Evolutionary conservation across 2,888 invertebrate species (phyloP), one percentile per base, ranked within the genome.

Genomic region (Galerucella nymphaeae): DNA sequence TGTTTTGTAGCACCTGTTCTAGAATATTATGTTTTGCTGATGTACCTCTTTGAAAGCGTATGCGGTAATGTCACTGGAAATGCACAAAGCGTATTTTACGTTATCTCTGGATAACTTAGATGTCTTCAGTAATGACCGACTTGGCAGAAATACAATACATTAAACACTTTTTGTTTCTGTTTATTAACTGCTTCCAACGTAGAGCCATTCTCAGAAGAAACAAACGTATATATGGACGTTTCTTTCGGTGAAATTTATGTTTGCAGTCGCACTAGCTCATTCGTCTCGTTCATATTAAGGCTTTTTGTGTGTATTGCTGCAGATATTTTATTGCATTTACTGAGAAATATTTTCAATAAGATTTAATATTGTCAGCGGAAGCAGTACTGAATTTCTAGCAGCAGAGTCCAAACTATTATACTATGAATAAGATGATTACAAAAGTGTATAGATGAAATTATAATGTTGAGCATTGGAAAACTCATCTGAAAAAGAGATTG

Each of bases 71-170:
- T 50, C 30, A 11, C 61, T 61, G 42, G 18, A 6, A 59, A n/a
- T 59, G 8, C 10, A 30, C 38, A 30, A 30, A 48, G 48, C 48
- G 59, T 41, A 66, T 66, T 58, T 42, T 53, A 18, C 45, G 66
- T 38, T 38, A 42, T 42, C 14, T 42, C 41, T 6, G 16, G 13
- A 62, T 53, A n/a, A 53, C 18, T 53, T n/a, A 62, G 53, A 62
- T 62, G 61, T 69, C 61, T 68, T 48, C 45, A 67, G 48, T 67
- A 67, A 67, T 67, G 67, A 67, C 67, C 41, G 66, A 55, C 45
- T 58, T 61, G 62, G 18, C 68, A 62, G 61, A 48, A 53, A 64
- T 38, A 53, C 20, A 68, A 68, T 48, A 69, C 62, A 53, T 62
- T 61, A 62, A 62, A 62, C 61, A 69, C 53, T 69, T 69, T 62